Base-by-base conservation (phyloP, 2,888 invertebrate species). In the Drosophila anceps region DNA sequence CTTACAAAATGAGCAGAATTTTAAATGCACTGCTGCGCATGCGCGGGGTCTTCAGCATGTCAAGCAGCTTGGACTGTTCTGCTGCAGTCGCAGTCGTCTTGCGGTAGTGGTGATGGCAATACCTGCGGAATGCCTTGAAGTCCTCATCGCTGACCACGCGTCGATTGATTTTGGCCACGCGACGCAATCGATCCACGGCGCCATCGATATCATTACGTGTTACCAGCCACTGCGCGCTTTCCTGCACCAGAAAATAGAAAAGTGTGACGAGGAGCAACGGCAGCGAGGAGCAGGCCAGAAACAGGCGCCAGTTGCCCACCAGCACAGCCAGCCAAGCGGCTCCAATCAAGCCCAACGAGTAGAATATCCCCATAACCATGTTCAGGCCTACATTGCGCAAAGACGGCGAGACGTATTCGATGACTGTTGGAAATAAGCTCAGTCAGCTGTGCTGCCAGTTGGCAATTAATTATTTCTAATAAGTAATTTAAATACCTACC, bases 1-100 rank as follows among this genome's bases (percentile, higher is more conserved):
- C 94, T 93, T 91, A 95, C 94, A 94, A 94, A 92, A 94, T 94
- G 68, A 94, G 93, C 68, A 94, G 93, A 55, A 95, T 91, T 69
- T 94, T 94, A 4, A 93, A 82, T 1, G 93, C 94, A 68, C 94
- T 94, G 66, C 92, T 92, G 58, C 94, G 91, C 69, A 94, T 88
- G 75, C 94, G 93, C 3, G 94, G 94, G 4, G 94, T 94, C 81
- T 91, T 93, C 58, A 95, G 92, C 72, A 94, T 90, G 60, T 94
- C 94, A 10, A 93, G 78, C 18, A 91, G 54, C 33, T 72, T 70
- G n/a, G 57, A 41, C n/a, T 81, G 60, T 1, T 76, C 78, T 0
- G 43, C 8, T 7, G 20, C 20, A 33, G 76, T 80, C 60, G 79
- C 71, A 90, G 88, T 82, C 94, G 94, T 62, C 93, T 91, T 91